phyloP scores from a whole-genome alignment of 1,140 invertebrate genomes.

The Paramacrobiotus metropolitanus region DNA sequence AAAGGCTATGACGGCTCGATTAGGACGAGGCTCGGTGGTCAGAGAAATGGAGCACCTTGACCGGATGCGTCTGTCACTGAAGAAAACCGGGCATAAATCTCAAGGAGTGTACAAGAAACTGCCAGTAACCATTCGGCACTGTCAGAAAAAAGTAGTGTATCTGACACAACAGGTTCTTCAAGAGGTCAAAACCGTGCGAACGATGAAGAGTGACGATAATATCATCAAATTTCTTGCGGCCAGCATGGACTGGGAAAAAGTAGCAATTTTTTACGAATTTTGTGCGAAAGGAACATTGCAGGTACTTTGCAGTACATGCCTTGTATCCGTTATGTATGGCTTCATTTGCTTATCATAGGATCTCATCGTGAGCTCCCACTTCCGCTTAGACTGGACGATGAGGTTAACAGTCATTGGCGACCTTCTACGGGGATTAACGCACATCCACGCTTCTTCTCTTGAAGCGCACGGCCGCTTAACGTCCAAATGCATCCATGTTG shows the following conservation, averaged over 20 bases:
- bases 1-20: not conserved
- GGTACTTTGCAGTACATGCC: too few relatives aligned
- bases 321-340: too few relatives aligned
- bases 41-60: not conserved
- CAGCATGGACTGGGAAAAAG: not conserved
- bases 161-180: not conserved
- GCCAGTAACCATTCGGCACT: not conserved
- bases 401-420: not conserved
- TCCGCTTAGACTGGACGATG: not conserved
- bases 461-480: not conserved
- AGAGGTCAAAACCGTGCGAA: not conserved
- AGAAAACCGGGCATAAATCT: not conserved
- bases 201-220: not conserved
- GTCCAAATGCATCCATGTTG: not conserved
- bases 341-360: too few relatives aligned
- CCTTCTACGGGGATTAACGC: not conserved
- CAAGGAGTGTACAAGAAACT: not conserved
- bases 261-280: not conserved
- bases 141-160: not conserved
- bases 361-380: not conserved
- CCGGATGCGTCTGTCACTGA: not conserved
- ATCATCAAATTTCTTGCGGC: not conserved
- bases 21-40: not conserved
- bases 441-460: not conserved
- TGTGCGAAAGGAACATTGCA: not conserved